Base-by-base conservation (phyloP, 2,888 invertebrate species). In the Calameuta filiformis region DNA sequence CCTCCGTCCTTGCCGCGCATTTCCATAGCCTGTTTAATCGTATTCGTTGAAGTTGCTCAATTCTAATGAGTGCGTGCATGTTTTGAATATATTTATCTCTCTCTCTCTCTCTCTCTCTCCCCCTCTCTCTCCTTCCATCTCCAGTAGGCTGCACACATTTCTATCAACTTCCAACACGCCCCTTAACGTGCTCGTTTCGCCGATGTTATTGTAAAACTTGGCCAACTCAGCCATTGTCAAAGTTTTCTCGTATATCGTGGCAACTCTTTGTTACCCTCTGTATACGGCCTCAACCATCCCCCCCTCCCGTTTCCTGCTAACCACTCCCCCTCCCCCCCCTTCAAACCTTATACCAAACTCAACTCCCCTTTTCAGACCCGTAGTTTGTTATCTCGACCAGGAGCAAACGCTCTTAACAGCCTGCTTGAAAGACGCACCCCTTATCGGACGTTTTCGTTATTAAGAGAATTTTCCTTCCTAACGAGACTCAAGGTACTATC, bases 221-320 rank as follows among this genome's bases (percentile, higher is more conserved):
- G 75, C 68, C 77, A 69, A 77, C 75, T 77, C 75, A 75, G 40
- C 77, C 74, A 77, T 77, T 77, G 77, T 77, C 69, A 75, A 77
- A 77, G 68, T 77, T 76, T 77, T 69, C 35, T 34, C 77, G 75
- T 77, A 75, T 68, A 77, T 77, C 69, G 69, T 35, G 35, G 75
- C 33, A 74, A 77, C 69, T 75, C 77, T 75, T 77, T 69, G 75
- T 77, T 75, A 77, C 40, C 74, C 35, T 74, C 69, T 69, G 69
- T 69, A 69, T 69, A 69, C 69, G 69, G 31, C 31, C 69, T 23
- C 69, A 4, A 11, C 30, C 35, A 11, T 11, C 35, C 11, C 23
- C 69, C 1, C 12, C 4, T 1, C 15, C 40, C 40, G 6, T 0
- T 0, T 15, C 1, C 12, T 37, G 37, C 4, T 40, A 40, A 40